These are phyloP conservation scores for Helobdella robusta DNA, from an alignment of 2,888 invertebrate genomes.

Conservation along the genomic window DNA sequence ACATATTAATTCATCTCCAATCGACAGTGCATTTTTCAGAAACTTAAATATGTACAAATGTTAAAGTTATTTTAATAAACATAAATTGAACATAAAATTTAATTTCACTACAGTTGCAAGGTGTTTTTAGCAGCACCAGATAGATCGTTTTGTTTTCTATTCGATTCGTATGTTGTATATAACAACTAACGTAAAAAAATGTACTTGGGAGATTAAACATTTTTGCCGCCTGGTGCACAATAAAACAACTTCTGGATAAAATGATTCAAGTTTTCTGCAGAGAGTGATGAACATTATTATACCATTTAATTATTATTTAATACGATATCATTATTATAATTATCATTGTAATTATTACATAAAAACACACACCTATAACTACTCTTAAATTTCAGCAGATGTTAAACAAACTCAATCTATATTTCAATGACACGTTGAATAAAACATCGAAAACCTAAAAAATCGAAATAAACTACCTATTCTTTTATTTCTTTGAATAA, in stretches of 20 bases:
- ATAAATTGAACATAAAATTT: too few relatives aligned
- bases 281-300: neutral
- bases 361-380: too few relatives aligned
- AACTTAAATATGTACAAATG: too few relatives aligned
- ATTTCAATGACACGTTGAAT: too few relatives aligned
- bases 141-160: neutral
- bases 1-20: too few relatives aligned
- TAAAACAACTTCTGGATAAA: conserved; percentile 26
- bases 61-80: too few relatives aligned
- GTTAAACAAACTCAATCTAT: too few relatives aligned
- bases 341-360: neutral
- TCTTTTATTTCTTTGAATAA: neutral
- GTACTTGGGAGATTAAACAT: neutral
- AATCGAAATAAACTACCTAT: neutral
- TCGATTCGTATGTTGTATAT: neutral
- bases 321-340: neutral
- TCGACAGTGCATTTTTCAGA: too few relatives aligned
- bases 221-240: conserved; percentile 14
- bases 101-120: too few relatives aligned
- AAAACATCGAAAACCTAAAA: too few relatives aligned
- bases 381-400: too few relatives aligned
- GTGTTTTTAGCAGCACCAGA: too few relatives aligned
- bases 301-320: neutral
- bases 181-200: neutral
- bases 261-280: conserved; percentile 18